These are phyloP conservation scores for Oscheius sp. DNA, from an alignment of 2,888 invertebrate genomes.

Conservation along the genomic window DNA sequence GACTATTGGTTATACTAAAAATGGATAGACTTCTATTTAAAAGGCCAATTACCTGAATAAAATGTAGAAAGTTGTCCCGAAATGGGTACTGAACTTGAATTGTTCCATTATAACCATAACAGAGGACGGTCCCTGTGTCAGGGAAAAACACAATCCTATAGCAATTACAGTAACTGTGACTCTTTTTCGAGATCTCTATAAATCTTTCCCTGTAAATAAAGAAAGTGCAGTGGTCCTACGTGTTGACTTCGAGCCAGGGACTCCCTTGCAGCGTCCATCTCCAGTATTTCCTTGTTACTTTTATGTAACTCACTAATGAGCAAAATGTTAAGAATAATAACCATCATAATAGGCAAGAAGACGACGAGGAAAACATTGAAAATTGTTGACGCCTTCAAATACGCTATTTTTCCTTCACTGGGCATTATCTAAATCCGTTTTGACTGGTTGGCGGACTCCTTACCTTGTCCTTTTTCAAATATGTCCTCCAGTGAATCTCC, in stretches of 20 bases:
- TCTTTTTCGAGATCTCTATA: slow-evolving; percentile 52
- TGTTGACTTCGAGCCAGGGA: slow-evolving; percentile 46
- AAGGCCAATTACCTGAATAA: slow-evolving; percentile 43
- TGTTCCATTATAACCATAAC: slow-evolving; percentile 70
- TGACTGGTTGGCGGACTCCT: neutral
- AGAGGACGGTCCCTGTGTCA: slow-evolving; percentile 72
- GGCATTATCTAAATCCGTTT: slow-evolving; percentile 37
- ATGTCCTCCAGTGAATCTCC: slow-evolving; percentile 47
- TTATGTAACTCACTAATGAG: slow-evolving; percentile 62
- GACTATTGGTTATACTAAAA: slow-evolving; percentile 67
- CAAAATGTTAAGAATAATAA: slow-evolving; percentile 64
- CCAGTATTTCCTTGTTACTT: slow-evolving; percentile 6
- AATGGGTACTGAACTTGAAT: slow-evolving; percentile 52
- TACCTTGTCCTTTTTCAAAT: slow-evolving; percentile 45
- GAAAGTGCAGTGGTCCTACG: slow-evolving; percentile 22
- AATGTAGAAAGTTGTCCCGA: slow-evolving; percentile 50
- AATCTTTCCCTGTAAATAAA: neutral
- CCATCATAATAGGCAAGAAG: slow-evolving; percentile 68
- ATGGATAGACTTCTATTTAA: neutral
- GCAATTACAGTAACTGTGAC: slow-evolving; percentile 69
- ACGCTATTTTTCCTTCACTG: slow-evolving; percentile 50
- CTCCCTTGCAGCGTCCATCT: slow-evolving; percentile 48
- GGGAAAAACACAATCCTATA: slow-evolving; percentile 68
- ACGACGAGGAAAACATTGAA: slow-evolving; percentile 59
- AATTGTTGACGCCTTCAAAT: slow-evolving; percentile 56